These are phyloP conservation scores for Lepidotrigona ventralis DNA, from an alignment of 1,140 invertebrate genomes.

Conservation along the genomic window DNA sequence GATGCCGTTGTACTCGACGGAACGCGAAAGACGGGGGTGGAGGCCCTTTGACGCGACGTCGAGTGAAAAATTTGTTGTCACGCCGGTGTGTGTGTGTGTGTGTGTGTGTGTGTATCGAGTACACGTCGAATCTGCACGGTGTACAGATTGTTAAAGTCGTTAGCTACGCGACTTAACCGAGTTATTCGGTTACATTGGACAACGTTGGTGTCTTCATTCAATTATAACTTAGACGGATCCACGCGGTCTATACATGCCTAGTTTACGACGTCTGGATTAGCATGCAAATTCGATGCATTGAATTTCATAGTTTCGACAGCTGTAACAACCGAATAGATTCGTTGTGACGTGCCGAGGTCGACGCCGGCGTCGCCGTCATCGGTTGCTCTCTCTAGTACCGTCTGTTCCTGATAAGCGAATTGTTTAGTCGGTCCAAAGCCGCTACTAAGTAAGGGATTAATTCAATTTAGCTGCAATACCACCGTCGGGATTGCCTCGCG, in stretches of 20 bases:
- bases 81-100: background rate
- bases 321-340: slow-evolving; percentile 71
- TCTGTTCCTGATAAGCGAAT: slow-evolving; percentile 61
- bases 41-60: background rate
- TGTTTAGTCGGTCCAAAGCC: slow-evolving; percentile 46
- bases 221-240: slow-evolving; percentile 72
- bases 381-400: background rate
- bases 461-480: slow-evolving; percentile 43
- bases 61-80: background rate
- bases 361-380: slow-evolving; percentile 27
- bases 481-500: slow-evolving; percentile 41
- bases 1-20: background rate
- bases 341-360: slow-evolving; percentile 58
- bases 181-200: slow-evolving; percentile 66
- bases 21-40: no score
- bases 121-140: background rate
- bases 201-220: slow-evolving; percentile 69
- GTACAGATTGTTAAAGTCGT: slow-evolving; percentile 65
- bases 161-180: slow-evolving; percentile 67
- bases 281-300: slow-evolving; percentile 74
- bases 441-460: slow-evolving; percentile 44
- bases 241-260: slow-evolving; percentile 52
- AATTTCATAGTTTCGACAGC: slow-evolving; percentile 77
- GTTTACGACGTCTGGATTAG: slow-evolving; percentile 68
- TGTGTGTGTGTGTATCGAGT: slow-evolving; percentile 43